phyloP scores from a whole-genome alignment of 2,113 vertebrate genomes.

The Platycercus adscitus region DNA sequence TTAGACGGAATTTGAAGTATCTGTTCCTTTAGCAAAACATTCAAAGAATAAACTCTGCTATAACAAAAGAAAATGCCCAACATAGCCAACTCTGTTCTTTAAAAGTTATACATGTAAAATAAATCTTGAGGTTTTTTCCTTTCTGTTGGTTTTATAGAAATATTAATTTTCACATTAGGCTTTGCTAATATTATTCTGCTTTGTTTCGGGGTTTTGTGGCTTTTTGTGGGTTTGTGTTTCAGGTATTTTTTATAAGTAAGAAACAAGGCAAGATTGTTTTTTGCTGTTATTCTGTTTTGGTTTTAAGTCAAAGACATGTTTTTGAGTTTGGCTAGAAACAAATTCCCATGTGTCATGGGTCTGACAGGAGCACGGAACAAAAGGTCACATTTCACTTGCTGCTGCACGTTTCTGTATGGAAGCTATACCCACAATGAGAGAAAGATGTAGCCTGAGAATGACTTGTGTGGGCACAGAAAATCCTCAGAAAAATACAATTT shows the following conservation, averaged over 20 bases:
- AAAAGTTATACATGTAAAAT: neutral
- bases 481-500: neutral
- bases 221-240: neutral
- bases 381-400: conserved; percentile 5
- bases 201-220: neutral
- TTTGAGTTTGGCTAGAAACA: neutral
- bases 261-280: neutral
- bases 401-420: neutral
- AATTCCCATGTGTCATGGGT: neutral
- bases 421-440: neutral
- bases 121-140: neutral
- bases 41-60: neutral
- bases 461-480: neutral
- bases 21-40: neutral
- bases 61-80: neutral
- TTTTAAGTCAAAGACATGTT: neutral
- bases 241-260: neutral
- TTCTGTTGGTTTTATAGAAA: neutral
- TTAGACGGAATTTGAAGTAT: neutral
- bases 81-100: neutral
- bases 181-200: neutral
- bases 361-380: neutral
- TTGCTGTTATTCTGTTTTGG: neutral
- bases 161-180: neutral
- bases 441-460: neutral